Base-by-base conservation (phyloP, 2,113 vertebrate species). In the Tonatia bakeri region DNA sequence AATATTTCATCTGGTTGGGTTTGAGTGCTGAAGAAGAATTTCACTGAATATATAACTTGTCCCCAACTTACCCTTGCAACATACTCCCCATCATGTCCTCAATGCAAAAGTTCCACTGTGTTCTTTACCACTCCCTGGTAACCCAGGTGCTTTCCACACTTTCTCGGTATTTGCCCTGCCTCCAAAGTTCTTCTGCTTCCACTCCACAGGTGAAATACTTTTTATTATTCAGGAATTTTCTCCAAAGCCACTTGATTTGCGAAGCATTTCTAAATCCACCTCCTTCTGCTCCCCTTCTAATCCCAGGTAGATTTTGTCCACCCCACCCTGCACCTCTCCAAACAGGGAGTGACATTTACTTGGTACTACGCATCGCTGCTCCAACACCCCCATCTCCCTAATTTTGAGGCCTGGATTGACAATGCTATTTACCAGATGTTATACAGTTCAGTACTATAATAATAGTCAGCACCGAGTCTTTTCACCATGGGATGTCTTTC, bases 1-100 rank as follows among this genome's bases (percentile, higher is more conserved):
- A 87, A 19, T 93, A 95, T 91, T 91, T 83, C 45, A 85, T 64
- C 31, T 64, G 79, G 24, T 50, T 87, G 64, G 7, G 92, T 87
- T 52, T 86, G 50, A 70, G 83, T n/a, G 11, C 83, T 79, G 36
- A 96, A 69, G 61, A 84, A 72, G 50, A 15, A 14, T 43, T 73
- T 90, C n/a, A 22, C n/a, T 77, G n/a, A 81, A 1, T 82, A 28
- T 65, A 20, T 72, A 82, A 72, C 38, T 85, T 85, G 24, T 85
- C 54, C 77, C 59, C 50, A 87, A 38, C 26, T 94, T 50, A 90
- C 13, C 61, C 94, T 94, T 64, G 26, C 80, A 86, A 38, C 1
- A 82, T 70, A n/a, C 61, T 89, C 36, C 2, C 33, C 17, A 92
- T 54, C 33, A 9, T 9, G 7, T 80, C 33, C 33, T 77, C 40